Base-by-base conservation (phyloP, 2,888 invertebrate species). In the Cloeon dipterum region DNA sequence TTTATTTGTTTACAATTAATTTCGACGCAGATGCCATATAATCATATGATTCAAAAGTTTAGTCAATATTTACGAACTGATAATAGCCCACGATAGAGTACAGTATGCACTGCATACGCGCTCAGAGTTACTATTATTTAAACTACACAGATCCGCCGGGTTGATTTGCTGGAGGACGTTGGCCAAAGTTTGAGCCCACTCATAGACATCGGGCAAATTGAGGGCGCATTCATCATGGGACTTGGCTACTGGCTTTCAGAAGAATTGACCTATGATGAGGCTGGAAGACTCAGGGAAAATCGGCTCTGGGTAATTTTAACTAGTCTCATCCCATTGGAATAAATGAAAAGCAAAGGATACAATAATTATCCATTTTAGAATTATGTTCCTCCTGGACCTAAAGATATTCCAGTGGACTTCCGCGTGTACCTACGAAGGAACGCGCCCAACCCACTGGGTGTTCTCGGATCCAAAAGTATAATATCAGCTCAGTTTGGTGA, bases 341-440 rank as follows among this genome's bases (percentile, higher is more conserved):
- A n/a, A n/a, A n/a, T n/a, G n/a, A n/a, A n/a, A n/a, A n/a, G n/a
- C n/a, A n/a, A n/a, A n/a, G n/a, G n/a, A n/a, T n/a, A n/a, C n/a
- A n/a, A n/a, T n/a, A n/a, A n/a, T 13, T 16, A 20, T 18, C 34
- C 33, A 11, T 21, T 16, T 18, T n/a, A 61, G 61, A 75, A 66
- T 35, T 81, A 81, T 47, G 77, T 77, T 46, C 68, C 73, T 2
- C 78, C 79, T 0, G 75, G 76, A 1, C 66, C 69, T 0, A 78
- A 76, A 49, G 81, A 81, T 45, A 77, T 81, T 47, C 79, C 81
- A 1, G 64, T 70, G 16, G 76, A 81, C 52, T 72, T 81, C 45
- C 65, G 76, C 42, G 59, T 81, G 4, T 70, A 70, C 43, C 66
- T 82, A 42, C 57, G 68, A 25, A 66, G 70, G 44, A 72, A 75